phyloP scores from a whole-genome alignment of 2,797 vertebrate species.

The Heteromormyrus szaboi region DNA sequence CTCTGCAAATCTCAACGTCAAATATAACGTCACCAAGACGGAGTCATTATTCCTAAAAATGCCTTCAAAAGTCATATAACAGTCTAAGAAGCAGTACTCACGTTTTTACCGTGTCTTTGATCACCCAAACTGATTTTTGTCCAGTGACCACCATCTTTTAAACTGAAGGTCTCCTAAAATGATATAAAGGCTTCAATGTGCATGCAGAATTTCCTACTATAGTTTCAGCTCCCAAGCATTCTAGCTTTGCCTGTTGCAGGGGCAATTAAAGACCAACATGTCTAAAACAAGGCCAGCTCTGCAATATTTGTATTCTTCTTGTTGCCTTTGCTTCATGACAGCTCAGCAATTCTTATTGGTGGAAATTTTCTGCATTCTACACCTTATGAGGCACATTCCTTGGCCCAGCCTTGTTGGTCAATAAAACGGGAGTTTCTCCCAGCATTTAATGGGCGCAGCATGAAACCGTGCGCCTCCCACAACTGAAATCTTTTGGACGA shows the following conservation, averaged over 20 bases:
- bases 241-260: neutral
- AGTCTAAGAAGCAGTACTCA: neutral
- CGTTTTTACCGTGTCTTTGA: neutral
- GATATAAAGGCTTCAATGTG: neutral
- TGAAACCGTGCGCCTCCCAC: neutral
- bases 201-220: neutral
- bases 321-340: conserved; percentile 12
- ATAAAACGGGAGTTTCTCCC: neutral
- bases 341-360: conserved; percentile 8
- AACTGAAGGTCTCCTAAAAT: neutral
- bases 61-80: neutral
- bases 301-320: neutral
- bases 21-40: neutral
- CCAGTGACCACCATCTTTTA: neutral
- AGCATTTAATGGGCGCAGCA: conserved; percentile 1
- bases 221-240: neutral
- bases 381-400: conserved; percentile 22
- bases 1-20: neutral
- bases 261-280: neutral
- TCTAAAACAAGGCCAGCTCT: conserved; percentile 10
- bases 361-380: conserved; percentile 23
- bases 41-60: neutral
- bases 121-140: neutral
- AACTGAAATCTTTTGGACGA: neutral
- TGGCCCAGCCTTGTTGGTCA: neutral